A percentile compares a stretch with the other conserved stretches of the same genome.
Conservation (phyloP, 2,113 vertebrate species). For the Clarias magur region DNA sequence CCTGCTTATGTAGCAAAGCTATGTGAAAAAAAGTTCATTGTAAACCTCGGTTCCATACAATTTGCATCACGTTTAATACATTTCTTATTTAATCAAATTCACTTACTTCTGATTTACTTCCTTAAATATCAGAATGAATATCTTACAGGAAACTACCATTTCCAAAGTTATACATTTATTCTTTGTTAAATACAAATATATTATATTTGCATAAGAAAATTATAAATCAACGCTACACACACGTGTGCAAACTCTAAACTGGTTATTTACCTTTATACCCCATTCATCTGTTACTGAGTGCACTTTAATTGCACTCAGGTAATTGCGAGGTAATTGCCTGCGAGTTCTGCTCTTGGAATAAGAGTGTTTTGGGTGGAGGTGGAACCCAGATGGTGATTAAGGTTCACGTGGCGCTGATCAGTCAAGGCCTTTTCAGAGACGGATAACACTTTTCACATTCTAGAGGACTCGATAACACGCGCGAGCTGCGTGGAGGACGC, state of each 20-base stretch:
- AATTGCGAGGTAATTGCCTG: not conserved
- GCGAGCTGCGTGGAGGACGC: not conserved
- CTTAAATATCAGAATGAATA: not conserved
- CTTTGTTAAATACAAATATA: not conserved
- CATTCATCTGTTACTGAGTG: not conserved
- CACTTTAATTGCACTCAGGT: not conserved
- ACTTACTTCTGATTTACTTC: not conserved
- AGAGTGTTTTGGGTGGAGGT: too few species aligned
- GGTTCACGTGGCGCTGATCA: not conserved
- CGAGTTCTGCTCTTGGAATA: not conserved
- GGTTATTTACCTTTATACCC: not conserved
- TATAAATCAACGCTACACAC: not conserved
- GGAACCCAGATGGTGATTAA: not conserved
- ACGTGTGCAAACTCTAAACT: not conserved
- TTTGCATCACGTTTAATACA: too few species aligned
- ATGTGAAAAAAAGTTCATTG: too few species aligned
- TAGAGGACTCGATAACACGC: slow-evolving; percentile 41
- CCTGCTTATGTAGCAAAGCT: too few species aligned
- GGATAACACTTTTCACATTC: slow-evolving; percentile 38
- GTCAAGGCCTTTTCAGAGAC: not conserved
- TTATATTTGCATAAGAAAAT: not conserved
- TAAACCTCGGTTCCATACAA: too few species aligned
- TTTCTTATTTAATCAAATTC: too few species aligned
- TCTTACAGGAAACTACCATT: not conserved
- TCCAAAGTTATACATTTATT: not conserved